Evolutionary conservation across 2,888 invertebrate species (phyloP), one percentile per base, ranked within the genome.

Genomic region (Cephonodes hylas): DNA sequence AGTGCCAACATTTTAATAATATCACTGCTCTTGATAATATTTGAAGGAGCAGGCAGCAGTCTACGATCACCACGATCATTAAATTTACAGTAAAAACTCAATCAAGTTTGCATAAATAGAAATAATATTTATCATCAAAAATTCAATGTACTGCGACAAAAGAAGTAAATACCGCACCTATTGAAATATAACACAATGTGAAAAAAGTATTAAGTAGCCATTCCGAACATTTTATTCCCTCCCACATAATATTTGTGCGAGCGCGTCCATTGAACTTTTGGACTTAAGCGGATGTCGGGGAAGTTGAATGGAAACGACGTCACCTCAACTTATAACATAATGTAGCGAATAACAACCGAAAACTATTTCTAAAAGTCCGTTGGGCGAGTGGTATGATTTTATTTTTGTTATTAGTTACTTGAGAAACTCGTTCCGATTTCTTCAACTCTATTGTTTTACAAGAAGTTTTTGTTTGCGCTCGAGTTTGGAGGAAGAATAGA

Each of bases 271-370:
- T 58, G 18, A 58, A 58, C 45, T 61, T 60, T 57, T 31, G 18
- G 31, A n/a, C 18, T 31, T 23, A 34, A 58, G 25, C 58, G 46
- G 58, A 34, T 27, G 27, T 48, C 42, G 23, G 34, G 10, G 44
- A 59, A 63, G 59, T 56, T 59, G 42, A 63, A 63, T 59, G 31
- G 53, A 63, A 63, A 59, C 38, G 58, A 64, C 46, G 58, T 63
- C 62, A 62, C 46, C 58, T 58, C 53, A 61, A 63, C 48, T 63
- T 60, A 64, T 62, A 64, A 60, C 58, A 64, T 64, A 46, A 58
- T 46, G 45, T 58, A 22, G 31, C 46, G 45, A 63, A 63, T 53
- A 63, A 62, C 53, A 27, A 63, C 23, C 34, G 45, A 58, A 27
- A 57, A 46, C 58, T 58, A 58, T 61, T 61, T 57, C 58, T 58